Percentiles rank a stretch among this genome's conserved stretches.
phyloP scores from a whole-genome alignment of 2,113 vertebrate genomes.

The Pachycephala philippinensis region DNA sequence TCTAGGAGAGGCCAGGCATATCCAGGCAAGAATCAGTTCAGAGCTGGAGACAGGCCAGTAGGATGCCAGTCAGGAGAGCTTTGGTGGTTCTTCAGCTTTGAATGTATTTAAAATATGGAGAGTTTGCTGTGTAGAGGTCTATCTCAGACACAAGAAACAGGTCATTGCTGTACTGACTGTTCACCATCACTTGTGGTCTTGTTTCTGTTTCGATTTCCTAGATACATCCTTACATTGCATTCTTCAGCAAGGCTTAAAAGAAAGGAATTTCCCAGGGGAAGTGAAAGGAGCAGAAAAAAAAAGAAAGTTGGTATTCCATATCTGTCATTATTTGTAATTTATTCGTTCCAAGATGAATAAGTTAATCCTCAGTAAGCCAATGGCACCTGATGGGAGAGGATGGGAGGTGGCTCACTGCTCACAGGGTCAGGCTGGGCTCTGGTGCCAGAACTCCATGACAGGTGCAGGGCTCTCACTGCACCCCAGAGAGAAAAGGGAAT shows the following conservation, averaged over 20 bases:
- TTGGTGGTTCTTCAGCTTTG: not conserved
- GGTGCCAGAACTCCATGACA: rapidly evolving
- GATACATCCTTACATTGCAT: not conserved
- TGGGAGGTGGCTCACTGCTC: rapidly evolving
- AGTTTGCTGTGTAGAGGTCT: not conserved
- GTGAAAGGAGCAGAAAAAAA: not conserved
- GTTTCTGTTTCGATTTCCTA: not conserved
- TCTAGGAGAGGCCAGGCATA: not conserved
- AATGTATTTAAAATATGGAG: not conserved
- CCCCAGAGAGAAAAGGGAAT: not conserved
- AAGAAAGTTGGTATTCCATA: not conserved
- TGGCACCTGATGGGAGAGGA: not conserved
- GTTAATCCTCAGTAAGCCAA: not conserved
- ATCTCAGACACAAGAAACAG: not conserved
- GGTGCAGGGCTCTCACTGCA: too few species aligned
- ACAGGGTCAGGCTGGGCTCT: not conserved
- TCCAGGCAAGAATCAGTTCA: not conserved
- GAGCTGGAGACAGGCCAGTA: not conserved
- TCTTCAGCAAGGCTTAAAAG: not conserved
- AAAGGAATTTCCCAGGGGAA: not conserved
- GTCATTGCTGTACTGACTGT: not conserved
- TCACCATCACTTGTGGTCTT: not conserved
- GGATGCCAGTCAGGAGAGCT: not conserved
- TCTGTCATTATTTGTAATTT: not conserved
- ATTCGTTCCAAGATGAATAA: not conserved